Base-by-base conservation (phyloP, 2,888 invertebrate species). In the Myathropa florea region DNA sequence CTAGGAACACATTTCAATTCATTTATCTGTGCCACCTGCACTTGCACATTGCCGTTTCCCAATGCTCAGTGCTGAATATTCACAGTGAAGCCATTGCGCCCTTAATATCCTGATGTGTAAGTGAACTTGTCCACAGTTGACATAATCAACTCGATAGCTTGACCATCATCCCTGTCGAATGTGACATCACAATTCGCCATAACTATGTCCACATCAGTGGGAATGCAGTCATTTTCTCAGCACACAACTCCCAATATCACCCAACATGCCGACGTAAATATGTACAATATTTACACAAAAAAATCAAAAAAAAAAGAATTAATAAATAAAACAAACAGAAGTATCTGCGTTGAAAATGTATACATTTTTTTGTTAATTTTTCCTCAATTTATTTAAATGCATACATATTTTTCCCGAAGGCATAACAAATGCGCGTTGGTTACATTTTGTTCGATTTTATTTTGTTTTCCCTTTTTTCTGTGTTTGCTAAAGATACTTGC, bases 341-440 rank as follows among this genome's bases (percentile, higher is more conserved):
- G 46, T 4, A 18, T 18, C 6, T 18, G 46, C 46, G 18, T 46
- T 46, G 46, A 46, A 46, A 46, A n/a, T 46, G n/a, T 18, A 46
- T 18, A 18, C 46, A 18, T 46, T 46, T 39, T n/a, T 39, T 46
- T 46, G 46, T 46, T 46, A 18, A 46, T 72, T 63, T n/a, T 78
- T 63, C n/a, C 28, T 46, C 59, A 18, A 65, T 80, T 84, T 80
- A 65, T 83, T 84, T 75, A 84, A 84, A 84, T 84, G 75, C 46
- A 46, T 46, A 18, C 46, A 39, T 46, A 18, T 71, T 65, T 60
- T 46, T 59, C 59, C 36, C 75, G 60, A 80, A 65, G 53, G 75
- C 75, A 83, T 77, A 72, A 33, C 76, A 53, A 73, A 79, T 63
- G 78, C 72, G 76, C 64, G 55, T 65, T 75, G 70, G 80, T 80